A percentile compares a stretch with the other conserved stretches of the same genome.
phyloP scores from a whole-genome alignment of 53 echinoderm and acorn worm genomes.

The Echinometra lucunter region DNA sequence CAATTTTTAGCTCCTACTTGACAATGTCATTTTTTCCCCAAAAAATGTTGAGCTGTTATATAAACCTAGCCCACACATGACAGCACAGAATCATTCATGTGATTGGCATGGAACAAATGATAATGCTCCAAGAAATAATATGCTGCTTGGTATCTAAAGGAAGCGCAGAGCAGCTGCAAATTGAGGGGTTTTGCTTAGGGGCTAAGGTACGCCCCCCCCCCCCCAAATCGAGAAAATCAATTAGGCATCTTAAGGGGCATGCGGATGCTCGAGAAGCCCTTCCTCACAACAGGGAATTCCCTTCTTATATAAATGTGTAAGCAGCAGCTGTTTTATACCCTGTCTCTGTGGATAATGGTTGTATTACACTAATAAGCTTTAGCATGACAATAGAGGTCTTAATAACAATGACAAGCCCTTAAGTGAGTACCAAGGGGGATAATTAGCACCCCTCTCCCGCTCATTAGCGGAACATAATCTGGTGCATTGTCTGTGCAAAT shows the following conservation, averaged over 20 bases:
- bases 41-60: no score
- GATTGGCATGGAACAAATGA: conserved; percentile 1
- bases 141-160: neutral
- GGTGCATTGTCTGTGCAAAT: conserved; percentile 10
- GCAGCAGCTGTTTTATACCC: conserved; percentile 24
- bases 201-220: neutral
- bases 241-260: conserved; percentile 36
- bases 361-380: conserved; percentile 37
- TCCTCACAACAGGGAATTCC: neutral
- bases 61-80: neutral
- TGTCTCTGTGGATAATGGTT: neutral
- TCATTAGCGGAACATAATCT: conserved; percentile 24
- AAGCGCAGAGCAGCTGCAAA: conserved; percentile 21
- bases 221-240: conserved; percentile 3
- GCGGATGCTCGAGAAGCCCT: neutral
- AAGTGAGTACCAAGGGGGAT: conserved; percentile 50
- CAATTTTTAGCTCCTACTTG: no score
- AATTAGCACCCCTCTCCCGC: conserved; percentile 39
- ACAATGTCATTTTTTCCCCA: no score
- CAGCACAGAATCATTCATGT: neutral
- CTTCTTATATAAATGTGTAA: neutral
- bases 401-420: conserved; percentile 44
- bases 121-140: neutral
- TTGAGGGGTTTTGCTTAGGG: neutral
- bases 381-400: conserved; percentile 14